These are phyloP conservation scores for Colletes latitarsis DNA, from an alignment of 1,140 invertebrate genomes.

Conservation along the genomic window DNA sequence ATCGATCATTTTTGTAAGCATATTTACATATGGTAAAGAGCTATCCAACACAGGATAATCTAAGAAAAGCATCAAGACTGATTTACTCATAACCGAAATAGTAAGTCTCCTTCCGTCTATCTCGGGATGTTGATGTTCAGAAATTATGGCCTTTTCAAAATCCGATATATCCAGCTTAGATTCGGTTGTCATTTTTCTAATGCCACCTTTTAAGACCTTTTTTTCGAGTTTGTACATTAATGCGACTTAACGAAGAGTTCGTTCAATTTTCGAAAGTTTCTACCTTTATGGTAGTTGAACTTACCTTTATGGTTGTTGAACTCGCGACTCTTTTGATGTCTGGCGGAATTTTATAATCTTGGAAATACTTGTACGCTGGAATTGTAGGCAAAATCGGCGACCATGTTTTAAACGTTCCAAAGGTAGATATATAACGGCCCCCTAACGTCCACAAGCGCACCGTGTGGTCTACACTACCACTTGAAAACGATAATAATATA, in stretches of 20 bases:
- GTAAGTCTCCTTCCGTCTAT: conserved; percentile 78
- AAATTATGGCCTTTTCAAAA: conserved; percentile 39
- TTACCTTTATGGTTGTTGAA: conserved; percentile 83
- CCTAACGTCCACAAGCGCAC: conserved; percentile 86
- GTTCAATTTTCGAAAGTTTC: not conserved
- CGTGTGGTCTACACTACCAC: conserved; percentile 87
- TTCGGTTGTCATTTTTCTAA: conserved; percentile 21
- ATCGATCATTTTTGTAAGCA: not conserved
- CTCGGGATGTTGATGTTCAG: conserved; percentile 70
- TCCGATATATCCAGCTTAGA: conserved; percentile 39
- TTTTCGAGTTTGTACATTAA: not conserved
- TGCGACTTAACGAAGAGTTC: not conserved
- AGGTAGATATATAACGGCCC: conserved; percentile 86
- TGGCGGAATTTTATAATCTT: conserved; percentile 82
- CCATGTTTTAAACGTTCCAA: conserved; percentile 85
- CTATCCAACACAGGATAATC: conserved; percentile 78
- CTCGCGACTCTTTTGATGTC: conserved; percentile 85
- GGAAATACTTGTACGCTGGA: conserved; percentile 70
- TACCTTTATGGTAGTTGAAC: conserved; percentile 2
- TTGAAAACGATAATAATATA: conserved; percentile 61
- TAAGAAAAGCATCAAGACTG: conserved; percentile 77
- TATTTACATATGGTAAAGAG: conserved; percentile 75
- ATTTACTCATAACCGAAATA: conserved; percentile 77
- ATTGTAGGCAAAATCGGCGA: conserved; percentile 79
- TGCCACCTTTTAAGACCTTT: conserved; percentile 67